phyloP scores from a whole-genome alignment of 2,888 invertebrate genomes.

The Andrena dorsata region DNA sequence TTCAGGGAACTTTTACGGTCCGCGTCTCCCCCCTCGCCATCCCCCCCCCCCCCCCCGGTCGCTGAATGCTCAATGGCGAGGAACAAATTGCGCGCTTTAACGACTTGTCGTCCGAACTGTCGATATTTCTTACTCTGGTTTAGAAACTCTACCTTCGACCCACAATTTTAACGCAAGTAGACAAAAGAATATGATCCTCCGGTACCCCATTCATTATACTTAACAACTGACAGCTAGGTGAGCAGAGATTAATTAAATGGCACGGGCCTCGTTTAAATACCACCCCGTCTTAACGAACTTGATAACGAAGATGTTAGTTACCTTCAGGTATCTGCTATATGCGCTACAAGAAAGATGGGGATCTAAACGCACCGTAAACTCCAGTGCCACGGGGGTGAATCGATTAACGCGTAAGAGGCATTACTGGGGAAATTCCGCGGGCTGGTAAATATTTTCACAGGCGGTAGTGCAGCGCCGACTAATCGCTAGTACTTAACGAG shows the following conservation, averaged over 20 bases:
- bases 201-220: too few relatives aligned
- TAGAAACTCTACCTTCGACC: neutral
- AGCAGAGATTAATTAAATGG: neutral
- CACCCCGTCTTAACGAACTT: neutral
- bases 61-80: neutral
- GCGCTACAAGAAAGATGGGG: neutral
- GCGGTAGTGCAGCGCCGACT: slow-evolving; percentile 24
- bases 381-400: neutral
- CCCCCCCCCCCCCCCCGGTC: too few relatives aligned
- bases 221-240: too few relatives aligned
- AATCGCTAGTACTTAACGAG: slow-evolving; percentile 56
- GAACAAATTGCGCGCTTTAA: slow-evolving; percentile 9
- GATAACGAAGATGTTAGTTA: neutral
- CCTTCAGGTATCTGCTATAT: neutral
- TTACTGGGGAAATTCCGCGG: slow-evolving; percentile 32
- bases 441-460: slow-evolving; percentile 65
- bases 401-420: slow-evolving; percentile 35
- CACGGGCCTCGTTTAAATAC: neutral
- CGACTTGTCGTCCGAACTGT: neutral
- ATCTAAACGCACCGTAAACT: slow-evolving; percentile 4
- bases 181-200: too few relatives aligned
- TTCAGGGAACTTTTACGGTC: neutral
- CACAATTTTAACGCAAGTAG: too few relatives aligned
- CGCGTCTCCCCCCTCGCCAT: too few relatives aligned
- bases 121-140: neutral